Percentiles rank a stretch among this genome's conserved stretches.
Evolutionary conservation across 1,140 invertebrate species (phyloP).

Genomic region (Drosophila kikkawai): DNA sequence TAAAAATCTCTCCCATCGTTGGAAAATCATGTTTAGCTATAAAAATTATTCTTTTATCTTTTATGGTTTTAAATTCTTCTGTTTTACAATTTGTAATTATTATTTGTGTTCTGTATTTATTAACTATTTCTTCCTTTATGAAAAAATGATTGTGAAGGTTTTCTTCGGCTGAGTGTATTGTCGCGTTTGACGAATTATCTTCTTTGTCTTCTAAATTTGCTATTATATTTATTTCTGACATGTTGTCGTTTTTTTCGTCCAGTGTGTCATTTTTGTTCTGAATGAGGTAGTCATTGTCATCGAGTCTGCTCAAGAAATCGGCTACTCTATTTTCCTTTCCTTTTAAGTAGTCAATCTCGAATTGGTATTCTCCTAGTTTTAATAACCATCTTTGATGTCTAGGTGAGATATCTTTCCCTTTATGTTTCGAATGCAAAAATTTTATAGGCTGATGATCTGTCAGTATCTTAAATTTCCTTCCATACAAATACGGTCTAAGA

Average conservation of each 20-base stretch:
- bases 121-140: no score
- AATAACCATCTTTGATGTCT: constrained; percentile 15
- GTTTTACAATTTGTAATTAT: no score
- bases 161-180: no score
- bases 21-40: no score
- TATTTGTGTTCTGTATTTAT: no score
- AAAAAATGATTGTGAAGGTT: no score
- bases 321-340: not conserved
- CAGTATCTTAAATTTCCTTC: not conserved
- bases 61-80: no score
- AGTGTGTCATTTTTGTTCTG: not conserved
- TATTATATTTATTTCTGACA: not conserved
- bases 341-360: not conserved
- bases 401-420: constrained; percentile 6
- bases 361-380: constrained; percentile 1
- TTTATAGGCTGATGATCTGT: constrained; percentile 5
- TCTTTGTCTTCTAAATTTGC: constrained; percentile 13
- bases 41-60: no score
- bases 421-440: constrained; percentile 8
- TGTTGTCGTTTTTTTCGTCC: not conserved
- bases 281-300: not conserved
- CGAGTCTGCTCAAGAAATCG: not conserved
- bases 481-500: not conserved
- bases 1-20: no score
- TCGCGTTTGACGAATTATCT: no score